These are phyloP conservation scores for Numenius arquata DNA, from an alignment of 2,113 vertebrate genomes.

Conservation along the genomic window DNA sequence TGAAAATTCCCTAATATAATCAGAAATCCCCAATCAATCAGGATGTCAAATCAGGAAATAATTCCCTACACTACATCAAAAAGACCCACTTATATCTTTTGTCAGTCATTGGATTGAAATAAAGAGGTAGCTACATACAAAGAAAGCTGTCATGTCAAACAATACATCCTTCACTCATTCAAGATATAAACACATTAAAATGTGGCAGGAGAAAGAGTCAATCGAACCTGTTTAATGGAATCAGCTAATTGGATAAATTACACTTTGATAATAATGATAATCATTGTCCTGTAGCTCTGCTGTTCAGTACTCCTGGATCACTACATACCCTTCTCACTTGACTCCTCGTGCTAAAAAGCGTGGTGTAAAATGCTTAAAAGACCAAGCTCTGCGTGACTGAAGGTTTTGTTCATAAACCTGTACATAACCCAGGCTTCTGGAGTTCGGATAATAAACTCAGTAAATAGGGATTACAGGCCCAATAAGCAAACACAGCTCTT, in stretches of 20 bases:
- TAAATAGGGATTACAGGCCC: neutral
- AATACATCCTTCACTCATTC: slow-evolving; percentile 36
- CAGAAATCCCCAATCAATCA: slow-evolving; percentile 45
- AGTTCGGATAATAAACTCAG: neutral
- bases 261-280: slow-evolving; percentile 57
- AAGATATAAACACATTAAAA: slow-evolving; percentile 57
- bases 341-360: neutral
- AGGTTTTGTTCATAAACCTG: neutral
- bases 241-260: slow-evolving; percentile 70
- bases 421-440: neutral
- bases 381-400: neutral
- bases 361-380: neutral
- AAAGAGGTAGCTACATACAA: slow-evolving; percentile 31
- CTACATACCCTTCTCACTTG: neutral
- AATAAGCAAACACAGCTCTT: neutral
- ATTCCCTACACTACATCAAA: slow-evolving; percentile 36
- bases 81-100: slow-evolving; percentile 53
- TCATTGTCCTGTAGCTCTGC: neutral
- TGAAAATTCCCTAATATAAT: neutral
- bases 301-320: neutral
- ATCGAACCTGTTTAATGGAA: slow-evolving; percentile 52
- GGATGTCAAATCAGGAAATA: slow-evolving; percentile 53
- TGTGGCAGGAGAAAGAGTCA: slow-evolving; percentile 49
- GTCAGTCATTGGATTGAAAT: slow-evolving; percentile 56
- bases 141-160: slow-evolving; percentile 50